Base-by-base conservation (phyloP, 2,113 vertebrate genomes). In the Oenanthe oenanthe region DNA sequence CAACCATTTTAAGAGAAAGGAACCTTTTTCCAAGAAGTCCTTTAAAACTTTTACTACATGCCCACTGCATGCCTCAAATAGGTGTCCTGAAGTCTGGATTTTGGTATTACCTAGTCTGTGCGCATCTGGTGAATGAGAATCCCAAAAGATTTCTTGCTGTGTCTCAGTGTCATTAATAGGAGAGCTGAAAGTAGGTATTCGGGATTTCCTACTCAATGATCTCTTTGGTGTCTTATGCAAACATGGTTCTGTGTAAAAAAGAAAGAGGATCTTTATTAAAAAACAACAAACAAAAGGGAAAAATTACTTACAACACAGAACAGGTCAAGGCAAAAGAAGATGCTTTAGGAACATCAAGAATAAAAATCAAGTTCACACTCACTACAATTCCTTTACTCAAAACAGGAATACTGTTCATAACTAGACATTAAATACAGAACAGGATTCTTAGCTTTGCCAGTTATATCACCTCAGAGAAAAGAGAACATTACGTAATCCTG, bases 91-190 rank as follows among this genome's bases (percentile, higher is more conserved):
- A 36, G n/a, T n/a, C 50, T 73, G 67, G 60, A 36, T 74, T 76
- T 42, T 3, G 2, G 4, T 8, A 77, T 98, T 98, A 98, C 98
- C 98, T 96, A 95, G 92, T 65, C 93, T 97, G 70, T 77, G 95
- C 45, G 96, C 86, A 92, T 97, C 56, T 81, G 98, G 98, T 90
- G 98, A 98, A 82, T 98, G 97, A 14, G 98, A 97, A 96, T 98
- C 98, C 98, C 98, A 98, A 93, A 98, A 98, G 71, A 98, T 98
- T 87, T 98, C 98, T 61, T 96, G 98, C 78, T 98, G 98, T 71
- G 97, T 89, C 32, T 98, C 98, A 6, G 83, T 82, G 85, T 98
- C 98, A 90, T 97, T 98, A 24, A 85, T 48, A 84, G 98, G 98
- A 91, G 98, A 98, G 95, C 94, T 98, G 93, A 98, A 97, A 54